A percentile compares a stretch with the other conserved stretches of the same genome.
phyloP scores from a whole-genome alignment of 2,797 vertebrate species.

The Leucoraja ocellata region DNA sequence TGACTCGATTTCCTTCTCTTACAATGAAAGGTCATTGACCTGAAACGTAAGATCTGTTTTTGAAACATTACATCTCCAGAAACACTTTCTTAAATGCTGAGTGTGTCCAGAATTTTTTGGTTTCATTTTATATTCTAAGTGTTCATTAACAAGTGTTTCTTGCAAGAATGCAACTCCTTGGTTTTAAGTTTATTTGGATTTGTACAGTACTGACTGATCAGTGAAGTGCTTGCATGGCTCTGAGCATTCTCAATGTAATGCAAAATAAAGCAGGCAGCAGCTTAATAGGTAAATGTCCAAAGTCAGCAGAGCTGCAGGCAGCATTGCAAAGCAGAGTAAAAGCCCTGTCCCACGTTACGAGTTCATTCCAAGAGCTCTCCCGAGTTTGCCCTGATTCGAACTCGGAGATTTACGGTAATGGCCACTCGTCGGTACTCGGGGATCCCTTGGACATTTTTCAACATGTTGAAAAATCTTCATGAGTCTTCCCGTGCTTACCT shows the following conservation, averaged over 20 bases:
- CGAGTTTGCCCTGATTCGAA: too few species aligned
- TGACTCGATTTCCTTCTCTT: neutral
- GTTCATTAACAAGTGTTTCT: neutral
- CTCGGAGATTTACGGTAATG: too few species aligned
- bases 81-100: neutral
- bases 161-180: neutral
- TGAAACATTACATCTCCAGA: neutral
- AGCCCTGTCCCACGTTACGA: too few species aligned
- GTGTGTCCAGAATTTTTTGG: neutral
- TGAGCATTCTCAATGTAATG: neutral
- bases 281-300: neutral
- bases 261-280: neutral
- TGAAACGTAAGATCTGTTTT: neutral
- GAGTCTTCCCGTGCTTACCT: too few species aligned
- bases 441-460: too few species aligned
- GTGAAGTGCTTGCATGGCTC: neutral
- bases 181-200: neutral
- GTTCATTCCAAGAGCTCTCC: too few species aligned
- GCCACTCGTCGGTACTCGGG: too few species aligned
- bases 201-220: neutral
- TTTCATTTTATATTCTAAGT: neutral
- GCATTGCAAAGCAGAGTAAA: neutral
- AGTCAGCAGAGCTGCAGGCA: neutral
- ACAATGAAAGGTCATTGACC: neutral
- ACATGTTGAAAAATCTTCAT: too few species aligned